These are phyloP conservation scores for Andrena hattorfiana DNA, from an alignment of 2,888 invertebrate genomes.

Conservation along the genomic window DNA sequence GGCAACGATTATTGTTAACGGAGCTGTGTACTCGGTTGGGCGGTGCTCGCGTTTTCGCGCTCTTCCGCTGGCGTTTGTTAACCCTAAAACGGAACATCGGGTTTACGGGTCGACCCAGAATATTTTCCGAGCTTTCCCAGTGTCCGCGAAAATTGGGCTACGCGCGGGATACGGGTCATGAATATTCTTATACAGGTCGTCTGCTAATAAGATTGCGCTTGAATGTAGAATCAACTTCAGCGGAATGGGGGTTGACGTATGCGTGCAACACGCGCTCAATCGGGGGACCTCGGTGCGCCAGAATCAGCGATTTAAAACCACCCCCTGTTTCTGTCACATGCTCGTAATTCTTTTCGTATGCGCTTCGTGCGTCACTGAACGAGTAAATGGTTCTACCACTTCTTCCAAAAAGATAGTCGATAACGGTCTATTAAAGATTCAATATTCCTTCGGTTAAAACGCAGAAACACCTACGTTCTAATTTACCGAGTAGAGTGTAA, in stretches of 20 bases:
- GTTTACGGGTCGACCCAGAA: conserved; percentile 9
- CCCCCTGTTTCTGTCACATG: background rate
- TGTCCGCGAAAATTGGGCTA: conserved; percentile 10
- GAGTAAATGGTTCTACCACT: background rate
- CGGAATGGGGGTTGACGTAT: background rate
- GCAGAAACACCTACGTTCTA: background rate
- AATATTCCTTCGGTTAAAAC: background rate
- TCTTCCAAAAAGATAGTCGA: background rate
- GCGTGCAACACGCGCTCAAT: conserved; percentile 1
- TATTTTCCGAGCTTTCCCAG: conserved; percentile 16
- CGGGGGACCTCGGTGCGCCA: background rate
- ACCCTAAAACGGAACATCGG: conserved; percentile 18
- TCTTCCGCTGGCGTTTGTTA: background rate
- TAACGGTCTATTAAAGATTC: background rate
- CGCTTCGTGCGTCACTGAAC: background rate
- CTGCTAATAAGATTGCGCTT: conserved; percentile 33
- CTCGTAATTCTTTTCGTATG: background rate
- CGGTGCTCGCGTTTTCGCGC: background rate
- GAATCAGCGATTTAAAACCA: background rate
- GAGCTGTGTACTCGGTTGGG: background rate
- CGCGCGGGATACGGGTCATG: conserved; percentile 34
- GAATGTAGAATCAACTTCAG: conserved; percentile 28
- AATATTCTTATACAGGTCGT: conserved; percentile 48
- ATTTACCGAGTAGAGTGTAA: background rate
- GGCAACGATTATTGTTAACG: conserved; percentile 22